Conservation (phyloP, 2,797 vertebrate genomes). For the Peromyscus nudipes region DNA sequence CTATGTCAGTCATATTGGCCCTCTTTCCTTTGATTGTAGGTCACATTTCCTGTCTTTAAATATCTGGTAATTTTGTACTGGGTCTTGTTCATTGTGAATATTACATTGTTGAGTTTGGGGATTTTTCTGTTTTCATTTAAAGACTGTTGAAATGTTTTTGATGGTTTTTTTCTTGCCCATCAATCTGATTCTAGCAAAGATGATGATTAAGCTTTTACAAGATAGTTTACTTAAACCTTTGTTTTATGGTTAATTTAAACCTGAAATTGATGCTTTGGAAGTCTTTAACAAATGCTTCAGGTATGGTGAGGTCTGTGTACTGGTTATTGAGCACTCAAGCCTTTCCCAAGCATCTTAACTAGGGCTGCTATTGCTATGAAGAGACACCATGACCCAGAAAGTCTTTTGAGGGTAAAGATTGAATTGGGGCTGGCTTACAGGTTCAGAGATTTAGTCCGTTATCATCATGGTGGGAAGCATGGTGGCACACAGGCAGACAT, state of each 20-base stretch:
- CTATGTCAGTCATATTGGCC: not conserved
- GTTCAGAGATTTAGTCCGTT: not conserved
- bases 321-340: not conserved
- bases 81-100: not conserved
- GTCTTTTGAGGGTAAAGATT: not conserved
- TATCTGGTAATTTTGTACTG: not conserved
- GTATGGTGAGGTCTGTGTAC: not conserved
- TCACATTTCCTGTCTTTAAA: constrained; percentile 4
- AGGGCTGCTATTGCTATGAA: not conserved
- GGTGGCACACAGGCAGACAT: not conserved
- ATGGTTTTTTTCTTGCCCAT: constrained; percentile 1
- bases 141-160: not conserved
- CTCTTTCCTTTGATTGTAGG: constrained; percentile 1
- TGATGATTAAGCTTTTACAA: not conserved
- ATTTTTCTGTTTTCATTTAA: constrained; percentile 28
- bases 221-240: not conserved
- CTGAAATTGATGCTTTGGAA: not conserved
- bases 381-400: not conserved
- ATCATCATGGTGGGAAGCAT: not conserved
- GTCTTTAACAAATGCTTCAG: not conserved
- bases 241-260: not conserved
- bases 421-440: too few relatives aligned
- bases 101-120: not conserved
- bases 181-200: constrained; percentile 12
- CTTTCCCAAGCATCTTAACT: not conserved